Percentiles rank a stretch among this genome's conserved stretches.
These are phyloP conservation scores for Drosophila busckii DNA, from an alignment of 1,140 invertebrate genomes.

Conservation along the genomic window DNA sequence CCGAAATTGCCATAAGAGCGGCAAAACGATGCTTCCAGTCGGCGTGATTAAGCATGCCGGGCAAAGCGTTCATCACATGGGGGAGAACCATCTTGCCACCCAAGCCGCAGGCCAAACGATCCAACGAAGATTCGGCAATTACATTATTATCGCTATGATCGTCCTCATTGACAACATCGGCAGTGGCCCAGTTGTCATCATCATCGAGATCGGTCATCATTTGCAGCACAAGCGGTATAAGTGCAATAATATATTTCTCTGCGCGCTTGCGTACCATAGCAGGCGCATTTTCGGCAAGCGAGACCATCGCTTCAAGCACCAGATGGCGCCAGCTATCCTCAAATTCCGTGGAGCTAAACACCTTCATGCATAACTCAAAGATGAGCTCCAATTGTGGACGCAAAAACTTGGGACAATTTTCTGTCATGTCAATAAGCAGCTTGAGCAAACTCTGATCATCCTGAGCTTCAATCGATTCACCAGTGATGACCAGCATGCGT, in stretches of 20 bases:
- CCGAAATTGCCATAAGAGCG: slow-evolving; percentile 98
- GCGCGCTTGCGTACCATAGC: slow-evolving; percentile 96
- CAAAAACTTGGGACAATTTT: slow-evolving; percentile 95
- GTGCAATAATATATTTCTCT: slow-evolving; percentile 86
- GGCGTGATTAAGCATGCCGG: slow-evolving; percentile 90
- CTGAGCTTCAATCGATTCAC: slow-evolving; percentile 86
- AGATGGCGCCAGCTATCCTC: slow-evolving; percentile 94
- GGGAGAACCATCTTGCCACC: slow-evolving; percentile 97
- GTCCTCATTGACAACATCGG: slow-evolving; percentile 90
- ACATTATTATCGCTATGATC: slow-evolving; percentile 94
- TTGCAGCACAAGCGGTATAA: slow-evolving; percentile 91
- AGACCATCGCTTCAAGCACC: slow-evolving; percentile 95
- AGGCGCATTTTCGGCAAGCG: slow-evolving; percentile 95
- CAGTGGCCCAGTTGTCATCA: slow-evolving; percentile 86
- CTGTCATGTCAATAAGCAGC: slow-evolving; percentile 94
- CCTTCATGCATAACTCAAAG: slow-evolving; percentile 94
- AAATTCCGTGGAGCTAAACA: slow-evolving; percentile 86
- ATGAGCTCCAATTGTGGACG: slow-evolving; percentile 91
- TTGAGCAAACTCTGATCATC: slow-evolving; percentile 95
- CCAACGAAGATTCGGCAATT: slow-evolving; percentile 96
- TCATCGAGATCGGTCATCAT: slow-evolving; percentile 97
- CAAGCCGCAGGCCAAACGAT: slow-evolving; percentile 96
- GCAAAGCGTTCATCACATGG: slow-evolving; percentile 91
- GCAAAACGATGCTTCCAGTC: slow-evolving; percentile 95
- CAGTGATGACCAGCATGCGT: slow-evolving; percentile 84